Conservation (phyloP, 2,888 invertebrate species). For the Drosophila dives region DNA sequence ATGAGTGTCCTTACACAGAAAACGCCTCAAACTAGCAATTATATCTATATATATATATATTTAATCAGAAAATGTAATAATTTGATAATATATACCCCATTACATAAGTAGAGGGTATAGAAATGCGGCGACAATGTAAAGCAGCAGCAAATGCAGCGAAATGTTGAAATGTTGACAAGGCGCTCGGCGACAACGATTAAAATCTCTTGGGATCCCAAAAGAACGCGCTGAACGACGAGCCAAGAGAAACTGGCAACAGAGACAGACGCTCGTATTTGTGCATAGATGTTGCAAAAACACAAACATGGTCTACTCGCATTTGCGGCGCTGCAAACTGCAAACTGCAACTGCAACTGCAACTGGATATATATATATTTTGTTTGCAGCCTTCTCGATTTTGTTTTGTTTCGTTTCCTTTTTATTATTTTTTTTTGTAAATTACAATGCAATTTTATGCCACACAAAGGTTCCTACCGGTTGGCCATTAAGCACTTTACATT, state of each 20-base stretch:
- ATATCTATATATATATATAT: neutral
- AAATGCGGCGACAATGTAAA: slow-evolving; percentile 79
- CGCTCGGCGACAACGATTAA: slow-evolving; percentile 80
- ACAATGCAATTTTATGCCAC: slow-evolving; percentile 79
- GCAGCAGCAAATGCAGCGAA: slow-evolving; percentile 71
- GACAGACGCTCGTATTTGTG: slow-evolving; percentile 15
- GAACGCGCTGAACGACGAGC: slow-evolving; percentile 41
- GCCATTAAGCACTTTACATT: slow-evolving; percentile 79
- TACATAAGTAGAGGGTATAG: slow-evolving; percentile 15
- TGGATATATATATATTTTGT: slow-evolving; percentile 25
- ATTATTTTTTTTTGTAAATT: slow-evolving; percentile 70
- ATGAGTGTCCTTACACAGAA: neutral
- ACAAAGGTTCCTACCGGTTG: slow-evolving; percentile 63
- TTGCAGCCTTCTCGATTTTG: slow-evolving; percentile 14
- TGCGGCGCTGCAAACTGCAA: slow-evolving; percentile 8
- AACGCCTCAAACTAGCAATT: neutral
- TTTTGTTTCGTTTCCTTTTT: slow-evolving; percentile 17
- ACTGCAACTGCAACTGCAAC: slow-evolving; percentile 40
- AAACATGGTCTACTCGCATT: slow-evolving; percentile 39
- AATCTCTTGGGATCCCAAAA: slow-evolving; percentile 74
- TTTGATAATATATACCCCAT: neutral
- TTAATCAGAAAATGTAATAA: neutral
- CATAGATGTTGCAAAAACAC: slow-evolving; percentile 38
- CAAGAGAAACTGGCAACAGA: slow-evolving; percentile 26
- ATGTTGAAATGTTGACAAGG: slow-evolving; percentile 74